phyloP scores from a whole-genome alignment of 2,797 vertebrate species.

The Bradypodion pumilum region DNA sequence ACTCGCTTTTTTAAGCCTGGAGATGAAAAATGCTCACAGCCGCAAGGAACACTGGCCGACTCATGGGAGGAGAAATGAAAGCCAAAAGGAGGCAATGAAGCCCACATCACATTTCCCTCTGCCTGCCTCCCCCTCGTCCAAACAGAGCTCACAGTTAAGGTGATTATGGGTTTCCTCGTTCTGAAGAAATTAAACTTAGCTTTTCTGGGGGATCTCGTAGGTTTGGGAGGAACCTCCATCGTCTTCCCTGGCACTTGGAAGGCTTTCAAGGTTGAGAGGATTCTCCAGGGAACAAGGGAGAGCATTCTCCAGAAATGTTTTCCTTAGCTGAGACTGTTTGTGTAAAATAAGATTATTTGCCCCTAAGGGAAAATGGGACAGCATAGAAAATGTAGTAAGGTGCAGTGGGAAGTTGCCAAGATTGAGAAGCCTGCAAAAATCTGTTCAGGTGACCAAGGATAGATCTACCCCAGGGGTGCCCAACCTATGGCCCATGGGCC shows the following conservation, averaged over 20 bases:
- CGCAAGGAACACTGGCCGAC: constrained; percentile 70
- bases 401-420: neutral
- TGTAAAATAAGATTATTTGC: neutral
- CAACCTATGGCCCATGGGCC: too few species aligned
- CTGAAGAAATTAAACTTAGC: neutral
- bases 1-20: constrained; percentile 68
- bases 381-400: neutral
- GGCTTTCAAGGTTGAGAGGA: neutral
- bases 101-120: constrained; percentile 38
- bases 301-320: neutral
- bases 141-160: constrained; percentile 22
- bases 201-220: neutral
- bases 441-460: neutral
- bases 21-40: constrained; percentile 59
- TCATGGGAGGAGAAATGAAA: constrained; percentile 70
- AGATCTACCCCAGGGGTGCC: neutral
- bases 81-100: constrained; percentile 50
- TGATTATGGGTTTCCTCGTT: constrained; percentile 25
- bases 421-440: neutral
- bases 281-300: neutral
- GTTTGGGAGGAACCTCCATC: neutral
- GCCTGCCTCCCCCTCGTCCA: constrained; percentile 30
- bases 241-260: neutral
- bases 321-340: neutral
- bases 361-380: neutral